Conservation (phyloP, 2,113 vertebrate genomes). For the Zosterops pallidus region DNA sequence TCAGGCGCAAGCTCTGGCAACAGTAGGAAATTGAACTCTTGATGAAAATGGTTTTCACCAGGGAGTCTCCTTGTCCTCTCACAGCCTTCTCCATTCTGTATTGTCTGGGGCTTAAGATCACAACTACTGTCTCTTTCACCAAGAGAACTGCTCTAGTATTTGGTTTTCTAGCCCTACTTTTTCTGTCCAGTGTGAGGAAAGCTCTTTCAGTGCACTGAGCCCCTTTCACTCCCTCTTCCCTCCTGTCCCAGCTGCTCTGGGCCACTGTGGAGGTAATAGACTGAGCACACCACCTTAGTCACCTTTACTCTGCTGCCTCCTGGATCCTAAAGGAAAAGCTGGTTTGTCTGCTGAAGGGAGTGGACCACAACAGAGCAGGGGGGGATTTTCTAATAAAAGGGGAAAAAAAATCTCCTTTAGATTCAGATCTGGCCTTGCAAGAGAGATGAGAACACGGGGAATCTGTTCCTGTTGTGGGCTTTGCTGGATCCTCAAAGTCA, state of each 20-base stretch:
- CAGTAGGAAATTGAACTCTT: constrained; percentile 27
- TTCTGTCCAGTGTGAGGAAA: background rate
- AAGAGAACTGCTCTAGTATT: background rate
- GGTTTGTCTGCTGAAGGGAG: background rate
- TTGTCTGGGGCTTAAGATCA: background rate
- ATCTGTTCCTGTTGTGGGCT: background rate
- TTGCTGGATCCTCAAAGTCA: background rate
- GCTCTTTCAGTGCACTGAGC: background rate
- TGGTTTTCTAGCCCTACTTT: background rate
- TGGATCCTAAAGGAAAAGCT: background rate
- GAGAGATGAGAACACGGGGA: background rate
- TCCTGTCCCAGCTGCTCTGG: background rate
- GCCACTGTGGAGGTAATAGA: rapidly evolving
- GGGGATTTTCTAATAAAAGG: background rate
- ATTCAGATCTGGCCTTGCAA: background rate
- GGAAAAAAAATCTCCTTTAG: background rate
- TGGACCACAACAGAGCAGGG: background rate
- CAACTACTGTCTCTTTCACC: background rate
- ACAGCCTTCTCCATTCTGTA: background rate
- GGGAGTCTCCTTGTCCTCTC: background rate
- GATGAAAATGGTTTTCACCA: background rate
- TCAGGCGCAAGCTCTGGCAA: background rate
- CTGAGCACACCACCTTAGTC: background rate
- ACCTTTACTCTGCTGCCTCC: background rate
- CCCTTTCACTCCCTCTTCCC: background rate